These are phyloP conservation scores for Encarsia formosa DNA, from an alignment of 2,888 invertebrate genomes.

Conservation along the genomic window DNA sequence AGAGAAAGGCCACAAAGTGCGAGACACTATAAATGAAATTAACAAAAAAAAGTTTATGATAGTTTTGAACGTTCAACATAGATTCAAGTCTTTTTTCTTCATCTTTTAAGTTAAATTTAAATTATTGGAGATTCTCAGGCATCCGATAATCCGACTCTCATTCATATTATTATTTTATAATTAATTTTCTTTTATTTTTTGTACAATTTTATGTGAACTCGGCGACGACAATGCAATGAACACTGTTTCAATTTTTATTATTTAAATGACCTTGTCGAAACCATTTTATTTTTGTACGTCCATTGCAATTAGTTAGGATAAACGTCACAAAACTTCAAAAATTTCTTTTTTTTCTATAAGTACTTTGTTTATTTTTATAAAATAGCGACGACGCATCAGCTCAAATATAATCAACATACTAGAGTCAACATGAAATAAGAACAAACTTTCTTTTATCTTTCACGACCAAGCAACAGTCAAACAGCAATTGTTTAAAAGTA, in stretches of 20 bases:
- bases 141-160: conserved; percentile 25
- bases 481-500: no score
- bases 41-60: conserved; percentile 12
- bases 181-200: conserved; percentile 19
- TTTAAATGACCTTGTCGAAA: conserved; percentile 9
- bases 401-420: conserved; percentile 18
- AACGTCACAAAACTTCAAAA: conserved; percentile 19
- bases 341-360: conserved; percentile 11
- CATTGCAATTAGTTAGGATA: conserved; percentile 25
- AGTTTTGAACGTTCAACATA: conserved; percentile 8
- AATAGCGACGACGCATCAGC: conserved; percentile 16
- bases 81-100: conserved; percentile 12
- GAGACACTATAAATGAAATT: conserved; percentile 8
- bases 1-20: conserved; percentile 25
- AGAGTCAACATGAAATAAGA: conserved; percentile 19
- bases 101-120: conserved; percentile 13
- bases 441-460: conserved; percentile 15
- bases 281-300: conserved; percentile 22
- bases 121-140: conserved; percentile 20
- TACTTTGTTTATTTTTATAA: conserved; percentile 11
- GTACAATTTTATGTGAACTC: conserved; percentile 22
- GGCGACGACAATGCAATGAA: conserved; percentile 18
- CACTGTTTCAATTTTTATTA: background rate
- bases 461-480: conserved; percentile 22
- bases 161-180: no score